Evolutionary conservation across 2,888 invertebrate species (phyloP).

Genomic region (Resseliella maxima): DNA sequence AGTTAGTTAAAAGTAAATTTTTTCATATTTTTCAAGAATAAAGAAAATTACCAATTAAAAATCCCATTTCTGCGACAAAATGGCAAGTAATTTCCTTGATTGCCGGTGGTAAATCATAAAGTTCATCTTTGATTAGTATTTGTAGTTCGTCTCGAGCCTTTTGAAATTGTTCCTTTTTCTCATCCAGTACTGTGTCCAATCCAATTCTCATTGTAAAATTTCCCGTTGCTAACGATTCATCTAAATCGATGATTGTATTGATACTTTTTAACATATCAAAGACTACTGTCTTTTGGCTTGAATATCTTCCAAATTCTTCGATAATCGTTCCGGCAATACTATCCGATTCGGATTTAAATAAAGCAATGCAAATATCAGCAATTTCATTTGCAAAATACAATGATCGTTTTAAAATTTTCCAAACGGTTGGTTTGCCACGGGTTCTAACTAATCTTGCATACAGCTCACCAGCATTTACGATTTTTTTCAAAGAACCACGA

Average conservation of each 20-base stretch:
- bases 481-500: slow-evolving; percentile 57
- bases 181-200: slow-evolving; percentile 59
- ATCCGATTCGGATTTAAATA: neutral
- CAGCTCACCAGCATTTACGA: slow-evolving; percentile 58
- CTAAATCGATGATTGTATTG: slow-evolving; percentile 59
- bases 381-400: slow-evolving; percentile 58
- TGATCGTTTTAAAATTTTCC: slow-evolving; percentile 59
- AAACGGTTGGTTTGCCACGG: slow-evolving; percentile 58
- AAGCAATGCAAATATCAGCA: slow-evolving; percentile 57
- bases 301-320: slow-evolving; percentile 56
- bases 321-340: slow-evolving; percentile 55
- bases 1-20: neutral
- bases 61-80: slow-evolving; percentile 60
- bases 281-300: slow-evolving; percentile 54
- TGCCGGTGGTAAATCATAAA: slow-evolving; percentile 29
- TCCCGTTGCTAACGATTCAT: slow-evolving; percentile 57
- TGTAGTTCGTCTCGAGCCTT: slow-evolving; percentile 56
- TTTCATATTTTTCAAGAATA: no score
- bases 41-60: slow-evolving; percentile 58
- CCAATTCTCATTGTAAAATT: slow-evolving; percentile 59
- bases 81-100: neutral
- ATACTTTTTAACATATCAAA: slow-evolving; percentile 58
- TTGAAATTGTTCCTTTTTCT: slow-evolving; percentile 57
- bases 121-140: slow-evolving; percentile 56
- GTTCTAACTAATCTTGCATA: slow-evolving; percentile 58